Evolutionary conservation across 2,113 vertebrate species (phyloP), one percentile per base, ranked within the genome.

Genomic region (Ivindomyrus marchei): DNA sequence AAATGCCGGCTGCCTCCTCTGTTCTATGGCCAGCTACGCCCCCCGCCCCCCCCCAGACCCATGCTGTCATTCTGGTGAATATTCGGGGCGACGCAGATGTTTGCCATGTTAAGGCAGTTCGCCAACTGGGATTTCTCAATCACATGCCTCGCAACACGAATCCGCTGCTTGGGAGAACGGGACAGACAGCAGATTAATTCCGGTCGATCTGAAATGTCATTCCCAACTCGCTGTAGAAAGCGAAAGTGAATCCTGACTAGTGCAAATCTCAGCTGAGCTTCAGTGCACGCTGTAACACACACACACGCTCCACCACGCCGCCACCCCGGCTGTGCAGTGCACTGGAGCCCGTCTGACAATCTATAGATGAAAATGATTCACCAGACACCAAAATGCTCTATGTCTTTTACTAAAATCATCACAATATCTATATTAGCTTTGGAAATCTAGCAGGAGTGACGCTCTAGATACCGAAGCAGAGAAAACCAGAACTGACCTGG

Each of bases 1-100:
- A 95, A 95, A 93, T 87, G 70, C 17, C 53, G 90, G 4, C 50
- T 53, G n/a, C 85, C 85, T 85, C 27, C 85, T 87, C 85, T 87
- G 85, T 52, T 87, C 49, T 87, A 27, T 52, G n/a, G 31, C n/a
- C 46, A 46, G 47, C 85, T 21, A 11, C 3, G 2, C 19, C 19
- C 92, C 89, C 92, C 86, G 53, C 0, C 31, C 45, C 84, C 45
- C 42, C 13, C 77, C 13, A 15, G 39, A 39, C 56, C 24, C 62
- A 31, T 47, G 17, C 83, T 24, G 19, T 24, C 83, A 85, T 80
- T 42, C 74, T 39, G 3, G 74, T 80, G 74, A 80, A 80, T 42
- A 36, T 42, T 42, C 6, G 0, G 45, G 5, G 19, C 15, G 46
- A 85, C 10, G 9, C 83, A 84, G 83, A 17, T n/a, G 24, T 49